Conservation (phyloP, 2,888 invertebrate species). For the Amblyteles armatorius region DNA sequence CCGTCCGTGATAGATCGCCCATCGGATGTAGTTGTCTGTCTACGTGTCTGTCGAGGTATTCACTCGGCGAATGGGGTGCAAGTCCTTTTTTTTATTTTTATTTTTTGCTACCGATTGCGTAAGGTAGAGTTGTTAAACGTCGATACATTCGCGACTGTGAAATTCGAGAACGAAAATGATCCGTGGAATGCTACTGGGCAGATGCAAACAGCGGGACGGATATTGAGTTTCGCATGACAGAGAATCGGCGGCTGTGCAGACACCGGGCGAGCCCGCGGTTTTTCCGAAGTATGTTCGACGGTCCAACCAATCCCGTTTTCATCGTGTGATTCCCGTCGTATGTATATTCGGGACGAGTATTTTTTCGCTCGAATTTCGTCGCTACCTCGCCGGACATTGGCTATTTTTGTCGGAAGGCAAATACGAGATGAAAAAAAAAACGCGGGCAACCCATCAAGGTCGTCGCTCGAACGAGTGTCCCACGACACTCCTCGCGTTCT, state of each 20-base stretch:
- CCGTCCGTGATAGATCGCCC: neutral
- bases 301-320: constrained; percentile 18
- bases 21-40: neutral
- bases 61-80: neutral
- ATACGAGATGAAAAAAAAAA: neutral
- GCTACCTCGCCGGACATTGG: constrained; percentile 1
- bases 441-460: neutral
- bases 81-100: constrained; percentile 20
- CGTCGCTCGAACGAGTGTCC: neutral
- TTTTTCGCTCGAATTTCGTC: neutral
- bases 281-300: constrained; percentile 15
- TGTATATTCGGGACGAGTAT: neutral
- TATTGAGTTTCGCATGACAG: constrained; percentile 48
- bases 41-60: neutral
- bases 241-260: constrained; percentile 30
- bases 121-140: constrained; percentile 44
- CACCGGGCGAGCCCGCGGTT: constrained; percentile 32
- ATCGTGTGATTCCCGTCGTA: neutral
- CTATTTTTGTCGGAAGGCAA: neutral
- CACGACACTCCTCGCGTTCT: neutral
- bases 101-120: neutral
- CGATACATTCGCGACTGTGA: constrained; percentile 51
- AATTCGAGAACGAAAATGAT: constrained; percentile 54
- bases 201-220: constrained; percentile 35
- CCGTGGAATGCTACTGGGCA: constrained; percentile 62